These are phyloP conservation scores for Alauda arvensis DNA, from an alignment of 2,797 vertebrate genomes.

Conservation along the genomic window DNA sequence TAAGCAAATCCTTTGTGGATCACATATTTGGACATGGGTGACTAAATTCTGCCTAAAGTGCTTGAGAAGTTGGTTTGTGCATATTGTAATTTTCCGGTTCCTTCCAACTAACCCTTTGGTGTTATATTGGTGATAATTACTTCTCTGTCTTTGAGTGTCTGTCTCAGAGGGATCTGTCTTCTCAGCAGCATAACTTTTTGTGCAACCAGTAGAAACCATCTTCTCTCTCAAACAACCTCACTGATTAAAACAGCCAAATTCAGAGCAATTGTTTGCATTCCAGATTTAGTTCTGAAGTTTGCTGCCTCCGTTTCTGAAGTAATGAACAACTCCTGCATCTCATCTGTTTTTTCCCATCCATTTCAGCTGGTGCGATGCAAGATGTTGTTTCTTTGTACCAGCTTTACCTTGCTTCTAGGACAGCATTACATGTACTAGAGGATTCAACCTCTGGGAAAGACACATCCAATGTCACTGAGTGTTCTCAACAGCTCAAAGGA, in stretches of 20 bases:
- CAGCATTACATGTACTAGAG: background rate
- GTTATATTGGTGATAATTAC: constrained; percentile 51
- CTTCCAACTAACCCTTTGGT: constrained; percentile 44
- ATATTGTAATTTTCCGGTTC: constrained; percentile 31
- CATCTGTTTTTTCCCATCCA: background rate
- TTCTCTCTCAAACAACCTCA: background rate
- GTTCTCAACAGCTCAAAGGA: background rate
- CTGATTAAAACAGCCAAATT: background rate
- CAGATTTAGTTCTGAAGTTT: background rate
- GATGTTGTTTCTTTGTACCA: background rate
- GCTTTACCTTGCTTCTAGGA: background rate
- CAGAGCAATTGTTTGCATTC: background rate
- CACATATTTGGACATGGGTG: constrained; percentile 59
- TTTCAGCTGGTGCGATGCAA: background rate
- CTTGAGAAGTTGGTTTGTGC: constrained; percentile 47
- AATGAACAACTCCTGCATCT: background rate
- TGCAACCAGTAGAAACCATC: background rate
- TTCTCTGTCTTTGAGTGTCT: background rate
- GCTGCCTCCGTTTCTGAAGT: background rate
- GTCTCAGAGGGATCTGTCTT: background rate
- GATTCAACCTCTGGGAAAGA: background rate
- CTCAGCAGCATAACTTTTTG: background rate
- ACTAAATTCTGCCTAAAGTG: constrained; percentile 47
- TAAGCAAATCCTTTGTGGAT: constrained; percentile 59
- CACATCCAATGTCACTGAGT: background rate